Evolutionary conservation across 2,797 vertebrate genomes (phyloP), one percentile per base, ranked within the genome.

Genomic region (Moxostoma hubbsi): DNA sequence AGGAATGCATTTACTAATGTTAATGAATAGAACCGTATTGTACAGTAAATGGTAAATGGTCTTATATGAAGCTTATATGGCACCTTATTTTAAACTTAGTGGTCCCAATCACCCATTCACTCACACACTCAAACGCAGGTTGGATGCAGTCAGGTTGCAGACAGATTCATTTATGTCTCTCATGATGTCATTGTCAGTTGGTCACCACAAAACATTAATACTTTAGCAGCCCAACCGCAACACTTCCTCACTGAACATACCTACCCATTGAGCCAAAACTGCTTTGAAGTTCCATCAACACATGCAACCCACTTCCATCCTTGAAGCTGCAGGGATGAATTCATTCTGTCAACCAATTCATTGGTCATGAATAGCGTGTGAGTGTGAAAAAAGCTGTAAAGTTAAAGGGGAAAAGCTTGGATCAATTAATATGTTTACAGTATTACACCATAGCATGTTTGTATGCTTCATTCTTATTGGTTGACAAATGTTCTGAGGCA

Each of bases 171-270:
- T 62, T 50, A 24, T 58, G 45, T 45, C 58, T 54, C 57, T 74
- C 62, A 63, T 75, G 74, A 82, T 81, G 62, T 58, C 5, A 55
- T 77, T 70, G 75, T 81, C 82, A 70, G 72, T 69, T 62, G 72
- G 24, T 84, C 73, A 66, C 62, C 50, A 46, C 68, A 82, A 76
- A 80, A 61, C 24, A 12, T 61, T 54, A 6, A 13, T 65, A 50
- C 53, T 49, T 50, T 43, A 76, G 46, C 16, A 49, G 8, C 62
- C 64, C 67, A 46, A 81, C 83, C 75, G 71, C 81, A 79, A 54
- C 69, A 45, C 61, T 82, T 43, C 50, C 57, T 9, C 11, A 15
- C 70, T 81, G 54, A 79, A 69, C 66, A 75, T 75, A 75, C 73
- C 69, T 47, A 68, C 80, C 7, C 61, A 61, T 69, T 73, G 76